Conservation (phyloP, 2,113 vertebrate genomes). For the Sturnira hondurensis region DNA sequence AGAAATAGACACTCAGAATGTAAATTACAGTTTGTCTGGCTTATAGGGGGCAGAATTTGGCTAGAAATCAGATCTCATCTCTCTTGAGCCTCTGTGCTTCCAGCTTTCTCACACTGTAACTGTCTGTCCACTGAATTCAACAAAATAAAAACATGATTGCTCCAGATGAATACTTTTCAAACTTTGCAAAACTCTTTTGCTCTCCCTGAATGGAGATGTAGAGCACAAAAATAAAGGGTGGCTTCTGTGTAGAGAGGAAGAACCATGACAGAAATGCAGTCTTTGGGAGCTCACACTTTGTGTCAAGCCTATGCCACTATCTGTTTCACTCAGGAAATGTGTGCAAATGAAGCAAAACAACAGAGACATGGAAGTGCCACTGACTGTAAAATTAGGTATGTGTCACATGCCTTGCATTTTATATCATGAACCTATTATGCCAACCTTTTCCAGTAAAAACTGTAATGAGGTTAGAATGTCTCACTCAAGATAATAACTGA, state of each 20-base stretch:
- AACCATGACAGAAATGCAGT: neutral
- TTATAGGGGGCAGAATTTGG: neutral
- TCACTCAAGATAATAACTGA: neutral
- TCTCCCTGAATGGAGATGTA: neutral
- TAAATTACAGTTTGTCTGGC: neutral
- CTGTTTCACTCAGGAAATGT: neutral
- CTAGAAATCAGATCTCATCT: neutral
- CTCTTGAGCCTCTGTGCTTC: neutral
- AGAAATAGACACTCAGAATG: neutral
- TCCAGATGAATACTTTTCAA: neutral
- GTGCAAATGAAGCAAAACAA: neutral
- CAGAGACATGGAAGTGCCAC: neutral
- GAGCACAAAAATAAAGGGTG: neutral
- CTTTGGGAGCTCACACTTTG: neutral
- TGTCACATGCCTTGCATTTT: neutral
- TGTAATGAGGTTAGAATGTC: neutral
- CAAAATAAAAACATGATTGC: neutral
- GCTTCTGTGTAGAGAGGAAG: neutral
- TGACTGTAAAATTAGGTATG: neutral
- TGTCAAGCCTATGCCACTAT: neutral
- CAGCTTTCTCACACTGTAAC: neutral
- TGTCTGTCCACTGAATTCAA: neutral
- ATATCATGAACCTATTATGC: neutral
- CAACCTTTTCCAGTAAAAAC: neutral
- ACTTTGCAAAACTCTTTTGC: neutral